phyloP scores from a whole-genome alignment of 2,113 vertebrate genomes.

The Myotis brandtii region DNA sequence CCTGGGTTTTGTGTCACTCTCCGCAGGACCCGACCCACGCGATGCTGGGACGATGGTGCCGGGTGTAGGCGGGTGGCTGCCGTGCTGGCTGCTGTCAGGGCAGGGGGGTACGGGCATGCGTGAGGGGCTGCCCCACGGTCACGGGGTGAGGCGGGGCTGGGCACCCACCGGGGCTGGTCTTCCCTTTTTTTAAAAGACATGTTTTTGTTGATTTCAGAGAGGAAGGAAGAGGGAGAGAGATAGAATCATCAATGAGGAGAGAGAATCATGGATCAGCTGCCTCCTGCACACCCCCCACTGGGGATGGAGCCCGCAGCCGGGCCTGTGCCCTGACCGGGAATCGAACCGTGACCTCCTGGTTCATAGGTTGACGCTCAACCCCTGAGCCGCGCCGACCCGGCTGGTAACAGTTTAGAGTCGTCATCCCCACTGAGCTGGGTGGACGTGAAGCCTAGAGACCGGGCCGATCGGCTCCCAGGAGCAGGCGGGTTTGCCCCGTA shows the following conservation, averaged over 20 bases:
- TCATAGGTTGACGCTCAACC: too few relatives aligned
- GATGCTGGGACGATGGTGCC: not conserved
- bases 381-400: too few relatives aligned
- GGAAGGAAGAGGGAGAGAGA: not conserved
- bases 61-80: not conserved
- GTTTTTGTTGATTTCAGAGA: not conserved
- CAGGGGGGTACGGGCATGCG: too few relatives aligned
- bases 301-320: too few relatives aligned
- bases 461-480: not conserved
- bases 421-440: not conserved
- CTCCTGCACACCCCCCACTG: too few relatives aligned
- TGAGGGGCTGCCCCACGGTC: rapidly evolving
- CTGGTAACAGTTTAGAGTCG: not conserved
- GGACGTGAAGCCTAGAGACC: not conserved
- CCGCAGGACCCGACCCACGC: too few relatives aligned
- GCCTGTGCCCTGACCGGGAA: too few relatives aligned
- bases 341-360: too few relatives aligned
- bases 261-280: too few relatives aligned
- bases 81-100: rapidly evolving
- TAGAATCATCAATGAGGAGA: too few relatives aligned
- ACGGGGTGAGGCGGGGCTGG: not conserved
- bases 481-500: rapidly evolving
- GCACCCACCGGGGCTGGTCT: not conserved
- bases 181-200: not conserved
- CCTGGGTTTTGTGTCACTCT: not conserved